Base-by-base conservation (phyloP, 2,113 vertebrate genomes). In the Bolborhynchus lineola region DNA sequence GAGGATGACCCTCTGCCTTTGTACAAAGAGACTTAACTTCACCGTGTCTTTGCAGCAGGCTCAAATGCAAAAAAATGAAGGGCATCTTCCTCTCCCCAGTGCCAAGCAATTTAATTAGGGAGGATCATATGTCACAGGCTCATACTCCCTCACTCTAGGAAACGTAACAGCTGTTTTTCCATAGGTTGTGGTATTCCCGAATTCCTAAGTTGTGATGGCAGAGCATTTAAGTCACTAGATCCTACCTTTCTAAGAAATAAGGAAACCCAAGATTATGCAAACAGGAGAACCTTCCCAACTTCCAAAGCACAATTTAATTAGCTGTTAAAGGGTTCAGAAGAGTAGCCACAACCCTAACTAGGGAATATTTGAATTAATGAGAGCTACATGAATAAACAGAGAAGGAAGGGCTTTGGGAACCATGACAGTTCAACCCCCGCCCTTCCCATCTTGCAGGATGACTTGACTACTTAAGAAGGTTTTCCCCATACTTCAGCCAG, bases 161-260 rank as follows among this genome's bases (percentile, higher is more conserved):
- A 97, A 96, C 11, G 24, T 31, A 92, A 62, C 96, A 96, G 89
- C 59, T 91, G 91, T 37, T 94, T 69, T 77, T 79, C 78, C 80
- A 52, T 91, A 94, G 80, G 46, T 9, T 85, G 93, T 84, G 65
- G 77, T 76, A 84, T 96, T 93, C 86, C 88, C n/a, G 33, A 91
- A 97, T 96, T 92, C 88, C 88, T 91, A 72, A 82, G 67, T 0
- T 64, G 31, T 88, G 92, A 96, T 57, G 69, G 84, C 24, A 93
- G 60, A 60, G 83, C 41, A 71, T 69, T 84, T 72, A 89, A 83
- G 69, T 72, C 44, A 64, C 86, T 64, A 70, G 47, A 93, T 88
- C 64, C 90, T 78, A 67, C 7, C n/a, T 46, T 91, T 94, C 93
- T 57, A 96, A 95, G 94, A 96, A 96, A 94, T 53, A 37, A 79